Percentiles rank a stretch among this genome's conserved stretches.
Conservation (phyloP, 2,113 vertebrate species). For the Solea senegalensis region DNA sequence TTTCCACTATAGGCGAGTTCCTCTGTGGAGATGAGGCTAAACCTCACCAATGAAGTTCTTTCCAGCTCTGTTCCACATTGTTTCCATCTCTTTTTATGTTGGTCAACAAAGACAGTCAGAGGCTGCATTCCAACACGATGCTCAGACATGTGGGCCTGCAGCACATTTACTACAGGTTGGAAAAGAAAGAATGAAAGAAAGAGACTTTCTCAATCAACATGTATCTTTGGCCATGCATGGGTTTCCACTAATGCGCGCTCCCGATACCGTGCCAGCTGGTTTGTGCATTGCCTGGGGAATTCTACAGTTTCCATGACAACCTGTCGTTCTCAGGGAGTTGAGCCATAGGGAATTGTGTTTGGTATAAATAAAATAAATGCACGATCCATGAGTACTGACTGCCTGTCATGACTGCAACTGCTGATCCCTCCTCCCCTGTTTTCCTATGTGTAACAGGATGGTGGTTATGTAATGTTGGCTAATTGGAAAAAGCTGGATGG, state of each 20-base stretch:
- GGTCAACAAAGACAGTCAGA: too few relatives aligned
- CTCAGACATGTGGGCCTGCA: too few relatives aligned
- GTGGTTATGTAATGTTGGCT: constrained; percentile 46
- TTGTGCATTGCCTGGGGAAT: constrained; percentile 69
- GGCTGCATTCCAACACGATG: too few relatives aligned
- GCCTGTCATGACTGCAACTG: constrained; percentile 8
- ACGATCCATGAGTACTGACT: constrained; percentile 21
- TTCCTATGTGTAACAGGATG: constrained; percentile 14
- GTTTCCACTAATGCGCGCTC: constrained; percentile 24
- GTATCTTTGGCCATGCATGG: constrained; percentile 7
- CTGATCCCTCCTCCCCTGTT: constrained; percentile 16
- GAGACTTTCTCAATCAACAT: constrained; percentile 9
- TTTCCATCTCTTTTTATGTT: too few relatives aligned
- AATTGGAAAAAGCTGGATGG: constrained; percentile 44
- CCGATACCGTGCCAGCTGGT: constrained; percentile 60
- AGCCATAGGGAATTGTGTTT: constrained; percentile 54
- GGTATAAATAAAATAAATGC: constrained; percentile 65
- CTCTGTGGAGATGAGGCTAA: too few relatives aligned
- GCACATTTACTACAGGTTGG: too few relatives aligned
- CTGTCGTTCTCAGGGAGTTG: constrained; percentile 64
- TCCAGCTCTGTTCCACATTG: too few relatives aligned
- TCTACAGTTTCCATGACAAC: constrained; percentile 78
- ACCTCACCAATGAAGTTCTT: too few relatives aligned
- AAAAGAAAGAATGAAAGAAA: too few relatives aligned
- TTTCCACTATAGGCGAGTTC: too few relatives aligned